Base-by-base conservation (phyloP, 2,113 vertebrate genomes). In the Halcyon malimbica region DNA sequence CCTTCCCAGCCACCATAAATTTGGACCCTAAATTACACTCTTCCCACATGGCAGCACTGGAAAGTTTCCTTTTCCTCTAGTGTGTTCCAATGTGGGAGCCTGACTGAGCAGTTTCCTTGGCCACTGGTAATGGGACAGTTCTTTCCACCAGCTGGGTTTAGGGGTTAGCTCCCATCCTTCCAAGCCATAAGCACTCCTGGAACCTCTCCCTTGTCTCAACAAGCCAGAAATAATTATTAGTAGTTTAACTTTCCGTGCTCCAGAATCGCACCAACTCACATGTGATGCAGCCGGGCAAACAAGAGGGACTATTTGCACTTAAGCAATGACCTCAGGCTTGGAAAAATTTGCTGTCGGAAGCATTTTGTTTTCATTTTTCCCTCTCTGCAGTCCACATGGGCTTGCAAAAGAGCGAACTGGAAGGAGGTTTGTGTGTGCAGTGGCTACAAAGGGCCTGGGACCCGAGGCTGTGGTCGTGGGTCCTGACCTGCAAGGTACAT, bases 281-380 rank as follows among this genome's bases (percentile, higher is more conserved):
- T 75, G 48, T 13, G 67, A 92, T 73, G 87, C 50, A 35, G 86
- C 60, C 23, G 13, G 84, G 89, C 83, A 84, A 75, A 87, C 87
- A 83, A 76, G 69, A 53, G 28, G 28, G 83, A 88, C 90, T 93
- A 83, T 89, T 94, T 92, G 85, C 79, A 86, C 68, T 87, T 35
- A 39, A 78, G 84, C 41, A 87, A 90, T 96, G 13, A 95, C 51
- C 82, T 96, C 90, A 90, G 79, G 85, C 92, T 77, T 44, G 92
- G 93, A 95, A 95, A 95, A 81, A 92, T 21, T 64, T 90, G 88
- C 85, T 81, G 15, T 90, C 1, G 1, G 79, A 96, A 96, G 85
- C 13, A 33, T 39, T 68, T 83, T 92, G 87, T 87, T 95, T 96
- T 90, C 48, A 29, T 91, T 93, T 78, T 77, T 74, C 19, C 83